These are phyloP conservation scores for Ceratina japonica DNA, from an alignment of 1,140 invertebrate species.

Conservation along the genomic window DNA sequence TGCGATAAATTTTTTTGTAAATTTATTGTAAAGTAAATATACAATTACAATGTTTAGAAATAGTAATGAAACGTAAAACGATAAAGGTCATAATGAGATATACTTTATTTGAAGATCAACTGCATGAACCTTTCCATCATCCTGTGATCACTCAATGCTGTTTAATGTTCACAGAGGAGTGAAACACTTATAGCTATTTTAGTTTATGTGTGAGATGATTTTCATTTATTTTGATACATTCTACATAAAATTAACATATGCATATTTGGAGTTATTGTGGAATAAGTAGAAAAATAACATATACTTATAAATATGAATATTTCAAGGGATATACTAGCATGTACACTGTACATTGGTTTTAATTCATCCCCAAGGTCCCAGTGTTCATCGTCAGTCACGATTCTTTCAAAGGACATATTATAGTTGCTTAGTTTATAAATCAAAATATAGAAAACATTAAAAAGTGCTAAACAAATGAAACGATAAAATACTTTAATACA, in stretches of 20 bases:
- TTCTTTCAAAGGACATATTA: slow-evolving; percentile 48
- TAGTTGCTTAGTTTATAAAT: slow-evolving; percentile 44
- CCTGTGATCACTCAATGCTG: slow-evolving; percentile 1
- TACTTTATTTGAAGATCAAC: slow-evolving; percentile 15
- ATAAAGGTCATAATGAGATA: not conserved
- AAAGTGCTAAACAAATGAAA: slow-evolving; percentile 57
- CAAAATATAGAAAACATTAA: slow-evolving; percentile 52
- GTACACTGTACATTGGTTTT: slow-evolving; percentile 41
- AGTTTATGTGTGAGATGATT: slow-evolving; percentile 27
- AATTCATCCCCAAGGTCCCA: slow-evolving; percentile 54
- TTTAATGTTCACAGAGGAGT: slow-evolving; percentile 2
- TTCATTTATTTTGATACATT: slow-evolving; percentile 30
- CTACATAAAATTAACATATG: slow-evolving; percentile 40
- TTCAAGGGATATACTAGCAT: slow-evolving; percentile 36
- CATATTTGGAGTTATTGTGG: slow-evolving; percentile 48
- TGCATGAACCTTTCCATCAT: slow-evolving; percentile 16
- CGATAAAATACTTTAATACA: slow-evolving; percentile 65
- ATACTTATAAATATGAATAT: slow-evolving; percentile 22
- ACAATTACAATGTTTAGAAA: slow-evolving; percentile 34
- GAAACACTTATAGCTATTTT: slow-evolving; percentile 34
- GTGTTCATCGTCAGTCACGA: slow-evolving; percentile 42
- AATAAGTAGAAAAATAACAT: slow-evolving; percentile 63
- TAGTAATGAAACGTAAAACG: not conserved
- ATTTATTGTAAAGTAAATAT: slow-evolving; percentile 32
- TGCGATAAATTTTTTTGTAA: slow-evolving; percentile 17